A percentile compares a stretch with the other conserved stretches of the same genome.
Conservation (phyloP, 2,113 vertebrate species). For the Eptesicus fuscus region DNA sequence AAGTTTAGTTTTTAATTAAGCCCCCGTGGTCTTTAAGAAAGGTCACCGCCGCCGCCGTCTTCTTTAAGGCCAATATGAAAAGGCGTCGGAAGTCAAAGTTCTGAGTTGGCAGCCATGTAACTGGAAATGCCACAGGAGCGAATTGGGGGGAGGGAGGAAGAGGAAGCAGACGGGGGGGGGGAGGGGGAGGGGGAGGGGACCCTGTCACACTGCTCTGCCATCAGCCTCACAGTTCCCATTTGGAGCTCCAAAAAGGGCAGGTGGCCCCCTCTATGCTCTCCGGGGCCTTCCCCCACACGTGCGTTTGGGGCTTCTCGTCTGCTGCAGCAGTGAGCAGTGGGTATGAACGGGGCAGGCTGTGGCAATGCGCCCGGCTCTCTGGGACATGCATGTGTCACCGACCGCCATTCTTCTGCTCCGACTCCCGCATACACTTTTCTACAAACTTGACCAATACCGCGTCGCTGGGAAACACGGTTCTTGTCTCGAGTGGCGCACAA, state of each 20-base stretch:
- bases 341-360: not conserved
- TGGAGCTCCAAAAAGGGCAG: not conserved
- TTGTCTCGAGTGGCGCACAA: not conserved
- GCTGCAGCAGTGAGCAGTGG: not conserved
- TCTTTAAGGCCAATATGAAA: slow-evolving; percentile 77
- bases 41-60: slow-evolving; percentile 80
- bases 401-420: fast-evolving
- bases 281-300: fast-evolving
- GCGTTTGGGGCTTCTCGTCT: not conserved
- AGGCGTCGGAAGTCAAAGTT: slow-evolving; percentile 79
- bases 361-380: not conserved
- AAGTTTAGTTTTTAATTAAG: slow-evolving; percentile 85
- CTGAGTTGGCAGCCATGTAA: slow-evolving; percentile 74
- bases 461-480: not conserved
- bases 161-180: not conserved
- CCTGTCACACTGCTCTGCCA: slow-evolving; percentile 1
- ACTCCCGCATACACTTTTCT: not conserved
- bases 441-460: too few relatives aligned
- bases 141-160: slow-evolving; percentile 52
- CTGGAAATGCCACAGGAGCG: slow-evolving; percentile 66
- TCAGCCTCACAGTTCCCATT: not conserved
- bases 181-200: not conserved
- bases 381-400: not conserved
- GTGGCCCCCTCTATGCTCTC: not conserved
- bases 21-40: slow-evolving; percentile 83